Evolutionary conservation across 2,888 invertebrate genomes (phyloP).

Genomic region (Romanomermis culicivorax): DNA sequence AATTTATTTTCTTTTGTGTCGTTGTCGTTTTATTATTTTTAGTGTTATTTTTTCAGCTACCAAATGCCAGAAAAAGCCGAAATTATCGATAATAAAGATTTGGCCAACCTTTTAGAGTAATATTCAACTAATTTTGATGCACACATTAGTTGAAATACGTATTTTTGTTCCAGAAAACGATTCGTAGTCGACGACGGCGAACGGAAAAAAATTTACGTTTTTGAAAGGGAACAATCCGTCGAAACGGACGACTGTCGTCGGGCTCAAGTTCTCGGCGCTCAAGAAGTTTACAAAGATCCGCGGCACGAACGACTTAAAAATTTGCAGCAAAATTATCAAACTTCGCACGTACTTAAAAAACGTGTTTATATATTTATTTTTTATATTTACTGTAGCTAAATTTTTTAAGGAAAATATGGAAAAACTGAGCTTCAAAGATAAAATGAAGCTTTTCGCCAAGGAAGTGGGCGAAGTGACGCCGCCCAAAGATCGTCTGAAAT

Average conservation of each 20-base stretch:
- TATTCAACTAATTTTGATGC: not conserved
- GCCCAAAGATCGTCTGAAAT: conserved; percentile 81
- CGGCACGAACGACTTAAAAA: conserved; percentile 35
- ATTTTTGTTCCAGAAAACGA: no score
- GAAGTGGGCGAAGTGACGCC: conserved; percentile 79
- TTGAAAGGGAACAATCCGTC: conserved; percentile 2
- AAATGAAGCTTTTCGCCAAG: conserved; percentile 97
- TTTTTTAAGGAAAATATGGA: no score
- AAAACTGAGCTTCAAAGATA: conserved; percentile 86
- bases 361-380: no score
- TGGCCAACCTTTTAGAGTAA: no score
- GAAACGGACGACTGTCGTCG: not conserved
- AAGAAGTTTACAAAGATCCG: conserved; percentile 68
- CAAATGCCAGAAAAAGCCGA: no score
- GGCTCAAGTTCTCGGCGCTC: conserved; percentile 63
- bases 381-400: no score
- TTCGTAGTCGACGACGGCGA: not conserved
- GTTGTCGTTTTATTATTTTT: no score
- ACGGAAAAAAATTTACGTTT: conserved; percentile 6
- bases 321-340: not conserved
- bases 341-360: not conserved
- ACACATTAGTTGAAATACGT: no score
- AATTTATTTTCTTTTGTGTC: not conserved
- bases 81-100: no score
- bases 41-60: no score